These are phyloP conservation scores for Corythaixoides concolor DNA, from an alignment of 2,113 vertebrate genomes.

Conservation along the genomic window DNA sequence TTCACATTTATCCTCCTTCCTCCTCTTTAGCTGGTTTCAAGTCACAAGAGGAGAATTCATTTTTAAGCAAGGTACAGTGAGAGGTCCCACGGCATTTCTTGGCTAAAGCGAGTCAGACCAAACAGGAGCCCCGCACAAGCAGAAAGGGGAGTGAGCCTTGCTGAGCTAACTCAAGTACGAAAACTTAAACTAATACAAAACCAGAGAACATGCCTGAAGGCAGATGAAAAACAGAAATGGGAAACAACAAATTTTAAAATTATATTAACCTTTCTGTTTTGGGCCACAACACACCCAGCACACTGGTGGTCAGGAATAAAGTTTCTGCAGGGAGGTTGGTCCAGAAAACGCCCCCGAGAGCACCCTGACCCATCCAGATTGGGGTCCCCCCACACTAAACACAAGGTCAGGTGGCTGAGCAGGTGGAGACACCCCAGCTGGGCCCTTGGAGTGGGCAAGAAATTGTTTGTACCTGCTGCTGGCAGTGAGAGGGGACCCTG, in stretches of 20 bases:
- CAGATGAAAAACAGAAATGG: background rate
- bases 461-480: background rate
- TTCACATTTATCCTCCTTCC: background rate
- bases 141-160: background rate
- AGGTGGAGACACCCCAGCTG: fast-evolving
- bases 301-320: background rate
- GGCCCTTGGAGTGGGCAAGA: background rate
- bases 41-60: background rate
- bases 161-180: background rate
- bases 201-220: background rate
- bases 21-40: background rate
- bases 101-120: background rate
- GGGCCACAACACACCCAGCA: background rate
- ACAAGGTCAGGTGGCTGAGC: background rate
- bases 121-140: fast-evolving
- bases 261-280: background rate
- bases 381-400: background rate
- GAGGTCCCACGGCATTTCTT: background rate
- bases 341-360: background rate
- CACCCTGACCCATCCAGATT: background rate
- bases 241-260: background rate
- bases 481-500: background rate
- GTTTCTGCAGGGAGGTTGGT: background rate
- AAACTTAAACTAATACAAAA: background rate
- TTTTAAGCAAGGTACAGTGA: background rate